Evolutionary conservation across 2,888 invertebrate species (phyloP).

Genomic region (Drosophila nr. fundita): DNA sequence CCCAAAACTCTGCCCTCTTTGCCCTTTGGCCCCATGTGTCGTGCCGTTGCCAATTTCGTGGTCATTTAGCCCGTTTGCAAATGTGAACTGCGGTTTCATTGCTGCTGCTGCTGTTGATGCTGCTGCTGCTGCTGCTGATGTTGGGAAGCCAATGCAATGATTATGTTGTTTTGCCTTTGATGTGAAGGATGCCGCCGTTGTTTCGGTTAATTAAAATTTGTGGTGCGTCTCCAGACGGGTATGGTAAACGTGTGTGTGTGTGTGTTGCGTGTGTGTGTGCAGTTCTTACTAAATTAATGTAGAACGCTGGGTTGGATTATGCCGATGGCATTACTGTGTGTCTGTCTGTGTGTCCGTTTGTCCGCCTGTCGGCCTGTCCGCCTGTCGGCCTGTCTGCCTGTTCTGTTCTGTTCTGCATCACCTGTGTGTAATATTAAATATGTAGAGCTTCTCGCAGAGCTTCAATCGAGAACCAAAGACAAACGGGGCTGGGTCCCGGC

Average conservation of each 20-base stretch:
- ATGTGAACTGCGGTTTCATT: slow-evolving; percentile 30
- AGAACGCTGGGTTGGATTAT: slow-evolving; percentile 45
- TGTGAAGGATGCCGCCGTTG: slow-evolving; percentile 66
- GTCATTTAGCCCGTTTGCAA: slow-evolving; percentile 61
- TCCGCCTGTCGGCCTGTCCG: neutral
- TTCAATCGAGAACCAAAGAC: slow-evolving; percentile 42
- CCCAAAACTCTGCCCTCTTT: slow-evolving; percentile 2
- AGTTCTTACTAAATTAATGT: slow-evolving; percentile 68
- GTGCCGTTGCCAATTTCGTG: slow-evolving; percentile 64
- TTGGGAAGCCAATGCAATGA: slow-evolving; percentile 41
- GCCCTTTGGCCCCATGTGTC: neutral
- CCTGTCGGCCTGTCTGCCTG: neutral
- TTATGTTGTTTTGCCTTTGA: slow-evolving; percentile 68
- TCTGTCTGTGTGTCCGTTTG: neutral
- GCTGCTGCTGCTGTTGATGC: neutral
- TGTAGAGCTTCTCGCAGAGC: slow-evolving; percentile 66
- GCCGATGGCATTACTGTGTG: slow-evolving; percentile 23
- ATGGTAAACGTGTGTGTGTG: slow-evolving; percentile 3
- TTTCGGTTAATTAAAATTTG: slow-evolving; percentile 80
- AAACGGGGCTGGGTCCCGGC: slow-evolving; percentile 19
- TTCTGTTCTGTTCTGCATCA: slow-evolving; percentile 23
- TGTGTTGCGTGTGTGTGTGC: slow-evolving; percentile 30
- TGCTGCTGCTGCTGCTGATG: neutral
- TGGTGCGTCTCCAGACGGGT: slow-evolving; percentile 54
- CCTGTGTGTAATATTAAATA: slow-evolving; percentile 71